Evolutionary conservation across 1,140 invertebrate genomes (phyloP).

Genomic region (Drosophila ercepeae): DNA sequence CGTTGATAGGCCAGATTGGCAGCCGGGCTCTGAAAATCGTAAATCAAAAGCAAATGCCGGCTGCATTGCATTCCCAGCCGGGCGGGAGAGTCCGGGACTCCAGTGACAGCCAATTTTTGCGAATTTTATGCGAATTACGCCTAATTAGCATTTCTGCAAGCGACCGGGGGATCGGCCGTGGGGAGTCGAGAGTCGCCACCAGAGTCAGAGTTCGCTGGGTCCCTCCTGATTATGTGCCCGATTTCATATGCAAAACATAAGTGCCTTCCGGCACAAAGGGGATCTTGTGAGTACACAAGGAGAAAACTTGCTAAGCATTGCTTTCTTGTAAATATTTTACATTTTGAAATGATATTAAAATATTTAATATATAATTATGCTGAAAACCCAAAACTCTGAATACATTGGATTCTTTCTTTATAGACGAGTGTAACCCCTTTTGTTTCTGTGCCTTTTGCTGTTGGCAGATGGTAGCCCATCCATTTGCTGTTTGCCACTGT

Average conservation of each 20-base stretch:
- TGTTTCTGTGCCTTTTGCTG: too few species aligned
- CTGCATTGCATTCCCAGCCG: slow-evolving; percentile 15
- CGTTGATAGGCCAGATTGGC: slow-evolving; percentile 56
- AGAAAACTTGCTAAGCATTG: neutral
- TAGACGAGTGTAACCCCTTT: too few species aligned
- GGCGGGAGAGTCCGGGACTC: slow-evolving; percentile 3
- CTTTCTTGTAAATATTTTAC: too few species aligned
- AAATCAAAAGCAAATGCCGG: slow-evolving; percentile 58
- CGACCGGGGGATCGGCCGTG: too few species aligned
- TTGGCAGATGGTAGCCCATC: slow-evolving; percentile 37
- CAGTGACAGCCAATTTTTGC: slow-evolving; percentile 74
- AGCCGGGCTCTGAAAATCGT: slow-evolving; percentile 35
- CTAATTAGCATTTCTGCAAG: slow-evolving; percentile 77
- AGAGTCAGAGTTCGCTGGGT: slow-evolving; percentile 16
- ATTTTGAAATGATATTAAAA: too few species aligned
- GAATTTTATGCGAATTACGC: slow-evolving; percentile 82
- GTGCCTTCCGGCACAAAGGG: slow-evolving; percentile 36
- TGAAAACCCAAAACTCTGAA: too few species aligned
- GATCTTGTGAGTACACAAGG: neutral
- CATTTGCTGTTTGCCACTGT: slow-evolving; percentile 42
- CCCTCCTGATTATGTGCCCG: slow-evolving; percentile 67
- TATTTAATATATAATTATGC: too few species aligned
- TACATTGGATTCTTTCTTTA: too few species aligned
- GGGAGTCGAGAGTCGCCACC: slow-evolving; percentile 28
- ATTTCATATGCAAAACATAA: slow-evolving; percentile 79